These are phyloP conservation scores for Hydropsyche tenuis DNA, from an alignment of 1,140 invertebrate species.

Conservation along the genomic window DNA sequence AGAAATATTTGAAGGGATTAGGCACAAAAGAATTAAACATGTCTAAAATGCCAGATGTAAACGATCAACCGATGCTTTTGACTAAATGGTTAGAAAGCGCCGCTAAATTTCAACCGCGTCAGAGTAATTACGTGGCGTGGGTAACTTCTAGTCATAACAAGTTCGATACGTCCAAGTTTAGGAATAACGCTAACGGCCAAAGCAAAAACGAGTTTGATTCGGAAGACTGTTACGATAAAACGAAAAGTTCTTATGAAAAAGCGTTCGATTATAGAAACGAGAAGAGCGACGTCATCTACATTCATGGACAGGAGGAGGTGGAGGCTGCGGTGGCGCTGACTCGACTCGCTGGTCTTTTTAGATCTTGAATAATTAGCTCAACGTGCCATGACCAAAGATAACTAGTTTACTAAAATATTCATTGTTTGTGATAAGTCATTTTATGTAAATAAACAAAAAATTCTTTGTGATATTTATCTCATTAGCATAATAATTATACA, in stretches of 20 bases:
- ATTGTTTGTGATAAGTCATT: constrained; percentile 24
- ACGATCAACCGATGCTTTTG: constrained; percentile 60
- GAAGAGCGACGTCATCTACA: constrained; percentile 23
- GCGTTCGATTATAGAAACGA: constrained; percentile 47
- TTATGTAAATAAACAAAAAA: background rate
- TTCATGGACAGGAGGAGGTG: constrained; percentile 70
- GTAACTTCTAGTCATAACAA: constrained; percentile 51
- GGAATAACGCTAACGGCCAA: background rate
- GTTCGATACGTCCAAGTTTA: background rate
- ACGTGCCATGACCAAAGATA: constrained; percentile 23
- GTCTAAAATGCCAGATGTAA: constrained; percentile 53
- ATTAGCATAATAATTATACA: background rate
- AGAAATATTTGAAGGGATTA: constrained; percentile 61
- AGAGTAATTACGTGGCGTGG: constrained; percentile 72
- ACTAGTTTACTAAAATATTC: constrained; percentile 8
- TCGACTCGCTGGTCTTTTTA: constrained; percentile 58
- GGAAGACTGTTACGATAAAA: constrained; percentile 5
- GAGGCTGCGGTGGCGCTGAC: constrained; percentile 74
- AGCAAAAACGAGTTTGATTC: background rate
- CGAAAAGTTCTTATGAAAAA: constrained; percentile 5
- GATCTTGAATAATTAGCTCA: constrained; percentile 26
- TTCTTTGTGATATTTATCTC: constrained; percentile 17
- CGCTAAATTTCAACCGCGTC: constrained; percentile 69
- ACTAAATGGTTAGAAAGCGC: constrained; percentile 75
- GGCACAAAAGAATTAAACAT: constrained; percentile 46